Conservation (phyloP, 2,888 invertebrate species). For the Aphelenchoides bicaudatus region DNA sequence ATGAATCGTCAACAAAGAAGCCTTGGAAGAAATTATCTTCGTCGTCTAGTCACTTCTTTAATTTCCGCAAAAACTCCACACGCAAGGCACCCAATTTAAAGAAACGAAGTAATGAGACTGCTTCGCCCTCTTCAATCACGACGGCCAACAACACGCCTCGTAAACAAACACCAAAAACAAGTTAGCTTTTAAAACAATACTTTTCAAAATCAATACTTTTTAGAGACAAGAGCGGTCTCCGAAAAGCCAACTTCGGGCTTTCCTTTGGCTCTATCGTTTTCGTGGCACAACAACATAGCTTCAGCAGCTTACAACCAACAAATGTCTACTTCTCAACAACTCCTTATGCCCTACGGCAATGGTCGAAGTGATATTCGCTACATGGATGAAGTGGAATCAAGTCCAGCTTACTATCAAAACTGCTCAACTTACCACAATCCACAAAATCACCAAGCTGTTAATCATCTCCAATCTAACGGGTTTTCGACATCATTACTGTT, state of each 20-base stretch:
- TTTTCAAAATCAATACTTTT: background rate
- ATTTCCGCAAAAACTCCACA: background rate
- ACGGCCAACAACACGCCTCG: constrained; percentile 8
- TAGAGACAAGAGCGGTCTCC: constrained; percentile 13
- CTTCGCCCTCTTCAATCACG: constrained; percentile 13
- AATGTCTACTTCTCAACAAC: background rate
- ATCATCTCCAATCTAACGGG: background rate
- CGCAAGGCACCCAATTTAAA: constrained; percentile 6
- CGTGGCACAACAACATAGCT: constrained; percentile 22
- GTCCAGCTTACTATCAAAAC: background rate
- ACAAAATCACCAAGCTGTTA: background rate
- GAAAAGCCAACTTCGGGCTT: constrained; percentile 7
- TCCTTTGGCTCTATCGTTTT: constrained; percentile 20
- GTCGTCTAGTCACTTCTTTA: constrained; percentile 11
- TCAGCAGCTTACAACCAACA: background rate
- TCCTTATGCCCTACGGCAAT: background rate
- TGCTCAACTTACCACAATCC: background rate
- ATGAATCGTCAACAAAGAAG: constrained; percentile 9
- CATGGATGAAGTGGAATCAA: background rate
- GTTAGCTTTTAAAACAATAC: background rate
- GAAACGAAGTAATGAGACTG: constrained; percentile 10
- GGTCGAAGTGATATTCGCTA: constrained; percentile 1
- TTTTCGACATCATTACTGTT: background rate
- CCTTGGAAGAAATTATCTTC: constrained; percentile 23
- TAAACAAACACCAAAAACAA: background rate